Percentiles rank a stretch among this genome's conserved stretches.
Conservation (phyloP, 2,797 vertebrate genomes). For the Poeciliopsis infans region DNA sequence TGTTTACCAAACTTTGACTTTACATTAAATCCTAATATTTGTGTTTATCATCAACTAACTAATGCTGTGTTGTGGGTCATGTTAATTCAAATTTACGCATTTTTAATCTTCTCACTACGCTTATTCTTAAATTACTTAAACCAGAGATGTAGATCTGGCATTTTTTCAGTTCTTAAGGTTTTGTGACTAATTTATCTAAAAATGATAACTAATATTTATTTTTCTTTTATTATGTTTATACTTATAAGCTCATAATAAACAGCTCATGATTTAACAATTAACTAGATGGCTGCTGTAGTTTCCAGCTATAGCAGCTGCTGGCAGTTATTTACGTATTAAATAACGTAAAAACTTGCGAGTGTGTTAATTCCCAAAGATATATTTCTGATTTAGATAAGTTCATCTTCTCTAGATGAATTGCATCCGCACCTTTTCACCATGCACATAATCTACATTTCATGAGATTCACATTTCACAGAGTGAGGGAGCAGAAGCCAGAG, state of each 20-base stretch:
- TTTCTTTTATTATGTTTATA: neutral
- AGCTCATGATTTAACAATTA: neutral
- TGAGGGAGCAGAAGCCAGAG: constrained; percentile 6
- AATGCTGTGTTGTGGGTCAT: neutral
- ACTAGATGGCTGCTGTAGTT: neutral
- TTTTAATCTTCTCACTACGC: neutral
- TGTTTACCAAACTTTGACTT: neutral
- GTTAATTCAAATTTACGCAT: neutral
- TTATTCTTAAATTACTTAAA: neutral
- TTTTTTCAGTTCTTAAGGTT: neutral
- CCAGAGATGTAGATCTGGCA: neutral
- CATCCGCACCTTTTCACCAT: constrained; percentile 3
- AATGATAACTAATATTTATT: neutral
- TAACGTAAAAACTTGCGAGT: neutral
- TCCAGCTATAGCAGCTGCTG: too few relatives aligned
- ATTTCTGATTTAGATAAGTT: constrained; percentile 6
- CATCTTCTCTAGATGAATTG: neutral
- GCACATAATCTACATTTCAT: constrained; percentile 13
- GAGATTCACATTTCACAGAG: constrained; percentile 23
- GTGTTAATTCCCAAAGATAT: neutral
- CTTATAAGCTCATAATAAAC: neutral
- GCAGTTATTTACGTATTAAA: neutral
- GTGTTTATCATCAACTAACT: neutral
- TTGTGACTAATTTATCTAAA: neutral
- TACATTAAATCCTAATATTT: neutral